Conservation (phyloP, 1,140 invertebrate species). For the Tigriopus japonicus region DNA sequence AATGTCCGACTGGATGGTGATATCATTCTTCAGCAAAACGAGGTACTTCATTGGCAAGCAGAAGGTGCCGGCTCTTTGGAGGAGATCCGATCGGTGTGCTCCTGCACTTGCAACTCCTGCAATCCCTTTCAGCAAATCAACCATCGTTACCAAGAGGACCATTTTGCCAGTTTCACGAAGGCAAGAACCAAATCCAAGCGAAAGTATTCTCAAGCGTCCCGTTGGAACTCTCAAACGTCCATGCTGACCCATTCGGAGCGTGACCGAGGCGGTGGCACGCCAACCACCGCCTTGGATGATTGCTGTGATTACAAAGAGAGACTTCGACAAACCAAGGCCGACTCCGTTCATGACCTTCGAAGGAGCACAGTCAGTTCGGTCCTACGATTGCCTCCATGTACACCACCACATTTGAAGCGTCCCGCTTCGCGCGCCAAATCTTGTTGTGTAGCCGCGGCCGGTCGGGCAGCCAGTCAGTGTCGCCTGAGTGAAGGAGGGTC, state of each 20-base stretch:
- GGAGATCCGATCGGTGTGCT: slow-evolving; percentile 3
- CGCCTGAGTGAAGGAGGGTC: too few relatives aligned
- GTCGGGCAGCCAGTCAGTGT: too few relatives aligned
- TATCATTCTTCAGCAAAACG: slow-evolving; percentile 27
- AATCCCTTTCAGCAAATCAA: neutral
- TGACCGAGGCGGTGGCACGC: neutral
- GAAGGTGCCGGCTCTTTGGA: neutral
- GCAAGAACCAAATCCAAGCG: neutral
- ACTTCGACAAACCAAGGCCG: neutral
- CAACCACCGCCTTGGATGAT: neutral
- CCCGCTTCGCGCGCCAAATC: too few relatives aligned
- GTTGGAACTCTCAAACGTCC: neutral
- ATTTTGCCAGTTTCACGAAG: neutral
- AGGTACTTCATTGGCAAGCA: slow-evolving; percentile 5
- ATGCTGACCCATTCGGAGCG: neutral
- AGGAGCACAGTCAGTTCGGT: neutral
- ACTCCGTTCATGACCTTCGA: slow-evolving; percentile 1
- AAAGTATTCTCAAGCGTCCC: neutral
- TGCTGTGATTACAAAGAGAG: neutral
- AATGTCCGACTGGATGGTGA: slow-evolving; percentile 41
- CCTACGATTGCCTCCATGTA: neutral
- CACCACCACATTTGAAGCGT: neutral
- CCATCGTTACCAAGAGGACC: too few relatives aligned
- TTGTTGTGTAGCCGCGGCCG: too few relatives aligned
- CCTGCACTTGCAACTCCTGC: neutral